phyloP scores from a whole-genome alignment of 2,888 invertebrate species.

The Xestia c-nigrum region DNA sequence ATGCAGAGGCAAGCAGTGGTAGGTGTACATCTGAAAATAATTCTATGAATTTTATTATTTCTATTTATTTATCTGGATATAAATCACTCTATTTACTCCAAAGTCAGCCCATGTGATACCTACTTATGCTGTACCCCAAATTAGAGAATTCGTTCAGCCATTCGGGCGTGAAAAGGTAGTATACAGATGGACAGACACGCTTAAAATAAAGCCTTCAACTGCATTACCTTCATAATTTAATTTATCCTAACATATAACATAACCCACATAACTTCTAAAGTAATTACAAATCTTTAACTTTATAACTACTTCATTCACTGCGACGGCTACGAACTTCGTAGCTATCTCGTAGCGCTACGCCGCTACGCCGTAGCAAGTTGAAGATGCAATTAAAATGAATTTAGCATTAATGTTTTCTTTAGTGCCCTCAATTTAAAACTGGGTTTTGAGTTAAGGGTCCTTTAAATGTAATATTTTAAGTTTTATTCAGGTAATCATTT shows the following conservation, averaged over 20 bases:
- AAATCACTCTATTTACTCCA: not conserved
- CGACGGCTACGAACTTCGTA: slow-evolving; percentile 57
- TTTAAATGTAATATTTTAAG: slow-evolving; percentile 24
- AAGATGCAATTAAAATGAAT: slow-evolving; percentile 62
- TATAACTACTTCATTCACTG: slow-evolving; percentile 32
- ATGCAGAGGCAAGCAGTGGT: too few relatives aligned
- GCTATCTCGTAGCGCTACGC: slow-evolving; percentile 61
- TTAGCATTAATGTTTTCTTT: slow-evolving; percentile 56
- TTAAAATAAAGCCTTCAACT: not conserved
- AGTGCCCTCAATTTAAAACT: slow-evolving; percentile 42
- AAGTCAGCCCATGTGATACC: not conserved
- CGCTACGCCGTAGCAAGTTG: slow-evolving; percentile 55
- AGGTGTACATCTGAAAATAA: too few relatives aligned
- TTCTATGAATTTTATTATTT: too few relatives aligned
- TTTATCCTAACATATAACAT: not conserved
- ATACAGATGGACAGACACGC: not conserved
- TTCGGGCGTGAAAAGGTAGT: too few relatives aligned
- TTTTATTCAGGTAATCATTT: slow-evolving; percentile 27
- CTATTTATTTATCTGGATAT: too few relatives aligned
- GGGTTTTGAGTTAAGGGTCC: slow-evolving; percentile 21
- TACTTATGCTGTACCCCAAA: not conserved
- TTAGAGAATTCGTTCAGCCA: not conserved
- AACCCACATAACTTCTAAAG: slow-evolving; percentile 13
- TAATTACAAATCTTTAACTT: slow-evolving; percentile 45
- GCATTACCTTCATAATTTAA: not conserved